phyloP scores from a whole-genome alignment of 2,113 vertebrate species.

The Tragelaphus imberbis region DNA sequence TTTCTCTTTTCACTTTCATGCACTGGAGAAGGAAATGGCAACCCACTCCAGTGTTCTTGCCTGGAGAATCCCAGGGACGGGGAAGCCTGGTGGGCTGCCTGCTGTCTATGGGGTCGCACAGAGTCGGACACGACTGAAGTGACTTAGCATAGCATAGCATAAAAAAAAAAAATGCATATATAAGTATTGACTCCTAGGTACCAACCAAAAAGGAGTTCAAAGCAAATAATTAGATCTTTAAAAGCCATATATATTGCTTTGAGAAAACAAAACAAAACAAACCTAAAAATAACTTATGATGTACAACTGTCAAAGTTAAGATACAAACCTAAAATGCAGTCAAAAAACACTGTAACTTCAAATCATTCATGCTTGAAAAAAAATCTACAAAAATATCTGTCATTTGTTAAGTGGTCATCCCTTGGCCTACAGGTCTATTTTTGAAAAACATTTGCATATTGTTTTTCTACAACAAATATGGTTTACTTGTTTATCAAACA shows the following conservation, averaged over 20 bases:
- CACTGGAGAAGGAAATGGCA: too few relatives aligned
- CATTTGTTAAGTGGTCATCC: neutral
- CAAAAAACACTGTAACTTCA: conserved; percentile 4
- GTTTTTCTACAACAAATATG: neutral
- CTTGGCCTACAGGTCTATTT: neutral
- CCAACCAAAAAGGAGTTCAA: neutral
- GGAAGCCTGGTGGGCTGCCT: too few relatives aligned
- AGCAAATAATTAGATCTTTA: neutral
- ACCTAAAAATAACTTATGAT: neutral
- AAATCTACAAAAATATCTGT: neutral
- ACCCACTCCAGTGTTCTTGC: too few relatives aligned
- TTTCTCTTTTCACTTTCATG: too few relatives aligned
- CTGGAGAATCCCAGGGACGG: too few relatives aligned
- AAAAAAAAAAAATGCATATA: neutral
- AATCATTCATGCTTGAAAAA: neutral
- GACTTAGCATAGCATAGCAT: too few relatives aligned
- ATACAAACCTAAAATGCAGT: neutral
- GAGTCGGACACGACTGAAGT: too few relatives aligned
- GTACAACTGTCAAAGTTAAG: neutral
- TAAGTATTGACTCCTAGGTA: neutral
- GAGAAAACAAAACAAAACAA: neutral
- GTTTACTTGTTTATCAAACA: neutral
- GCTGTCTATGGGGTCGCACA: too few relatives aligned
- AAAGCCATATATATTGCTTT: neutral
- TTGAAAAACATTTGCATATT: neutral